Percentiles rank a stretch among this genome's conserved stretches.
phyloP scores from a whole-genome alignment of 2,797 vertebrate species.

The Tinamus major region DNA sequence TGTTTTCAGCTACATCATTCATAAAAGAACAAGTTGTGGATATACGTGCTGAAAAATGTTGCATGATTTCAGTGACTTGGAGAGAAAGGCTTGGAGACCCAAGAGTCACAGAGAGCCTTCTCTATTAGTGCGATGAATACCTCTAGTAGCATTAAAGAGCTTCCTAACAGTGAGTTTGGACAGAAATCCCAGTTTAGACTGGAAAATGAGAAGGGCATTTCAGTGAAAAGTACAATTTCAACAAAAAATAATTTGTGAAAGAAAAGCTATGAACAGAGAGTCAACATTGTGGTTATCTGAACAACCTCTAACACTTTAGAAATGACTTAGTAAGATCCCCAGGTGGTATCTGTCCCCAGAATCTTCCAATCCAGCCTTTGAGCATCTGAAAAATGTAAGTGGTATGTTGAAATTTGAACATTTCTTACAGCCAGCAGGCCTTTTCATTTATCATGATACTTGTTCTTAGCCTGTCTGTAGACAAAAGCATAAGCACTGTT shows the following conservation, averaged over 20 bases:
- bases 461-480: background rate
- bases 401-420: background rate
- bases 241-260: background rate
- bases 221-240: background rate
- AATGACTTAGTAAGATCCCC: background rate
- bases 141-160: background rate
- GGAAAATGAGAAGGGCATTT: background rate
- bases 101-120: background rate
- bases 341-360: background rate
- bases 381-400: background rate
- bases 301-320: background rate
- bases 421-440: background rate
- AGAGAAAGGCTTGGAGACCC: background rate
- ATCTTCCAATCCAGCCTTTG: rapidly evolving
- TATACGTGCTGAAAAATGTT: background rate
- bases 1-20: background rate
- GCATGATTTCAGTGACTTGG: background rate
- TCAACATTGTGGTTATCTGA: background rate
- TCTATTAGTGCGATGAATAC: background rate
- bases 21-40: background rate
- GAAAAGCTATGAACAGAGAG: background rate
- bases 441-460: background rate
- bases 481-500: background rate
- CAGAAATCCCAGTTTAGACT: background rate
- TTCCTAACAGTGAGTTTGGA: background rate